Evolutionary conservation across 2,797 vertebrate genomes (phyloP).

Genomic region (Sebastes glaucus): DNA sequence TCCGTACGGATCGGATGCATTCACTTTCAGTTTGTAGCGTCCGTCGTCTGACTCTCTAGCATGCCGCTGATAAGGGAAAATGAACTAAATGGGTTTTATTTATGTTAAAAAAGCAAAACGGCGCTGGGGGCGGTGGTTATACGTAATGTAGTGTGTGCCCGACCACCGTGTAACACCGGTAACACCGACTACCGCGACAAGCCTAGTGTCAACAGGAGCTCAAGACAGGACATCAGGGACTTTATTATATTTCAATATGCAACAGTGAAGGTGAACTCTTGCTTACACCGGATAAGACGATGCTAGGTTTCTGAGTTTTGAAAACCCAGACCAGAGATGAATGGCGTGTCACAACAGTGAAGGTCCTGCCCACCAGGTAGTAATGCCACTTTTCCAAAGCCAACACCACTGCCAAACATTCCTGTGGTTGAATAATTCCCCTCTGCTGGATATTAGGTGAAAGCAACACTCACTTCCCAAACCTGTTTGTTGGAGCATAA

Average conservation of each 20-base stretch:
- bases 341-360: background rate
- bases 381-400: background rate
- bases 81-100: no score
- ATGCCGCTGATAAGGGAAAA: no score
- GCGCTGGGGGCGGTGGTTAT: no score
- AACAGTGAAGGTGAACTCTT: background rate
- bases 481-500: background rate
- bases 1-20: no score
- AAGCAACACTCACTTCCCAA: background rate
- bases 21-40: no score
- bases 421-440: background rate
- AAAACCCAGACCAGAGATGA: background rate
- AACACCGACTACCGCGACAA: no score
- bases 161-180: no score
- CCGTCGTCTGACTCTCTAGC: no score
- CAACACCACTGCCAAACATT: background rate
- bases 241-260: background rate
- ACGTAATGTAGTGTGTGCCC: no score
- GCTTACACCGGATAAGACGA: background rate
- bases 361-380: background rate
- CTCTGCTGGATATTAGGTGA: background rate
- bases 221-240: background rate
- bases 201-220: background rate
- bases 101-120: no score
- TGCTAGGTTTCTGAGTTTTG: background rate